phyloP scores from a whole-genome alignment of 2,888 invertebrate species.

The Clusia tigrina region DNA sequence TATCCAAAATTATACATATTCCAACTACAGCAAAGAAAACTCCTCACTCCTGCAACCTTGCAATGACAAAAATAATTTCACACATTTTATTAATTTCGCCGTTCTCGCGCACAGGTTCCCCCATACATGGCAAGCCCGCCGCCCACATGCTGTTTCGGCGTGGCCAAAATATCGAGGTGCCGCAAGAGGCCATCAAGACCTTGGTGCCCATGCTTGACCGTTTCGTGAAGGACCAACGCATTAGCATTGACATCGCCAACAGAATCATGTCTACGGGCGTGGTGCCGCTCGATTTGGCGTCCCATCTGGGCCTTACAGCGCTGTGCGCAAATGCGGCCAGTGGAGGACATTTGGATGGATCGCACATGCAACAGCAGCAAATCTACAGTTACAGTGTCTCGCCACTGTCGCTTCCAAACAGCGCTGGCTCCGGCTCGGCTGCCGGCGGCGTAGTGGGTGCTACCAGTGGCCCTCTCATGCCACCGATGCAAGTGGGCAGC shows the following conservation, averaged over 20 bases:
- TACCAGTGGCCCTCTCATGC: conserved; percentile 34
- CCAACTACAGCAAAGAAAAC: background rate
- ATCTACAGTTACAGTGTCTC: conserved; percentile 60
- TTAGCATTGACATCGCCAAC: conserved; percentile 62
- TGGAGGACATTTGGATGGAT: conserved; percentile 50
- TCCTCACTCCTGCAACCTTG: background rate
- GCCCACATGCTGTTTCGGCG: conserved; percentile 51
- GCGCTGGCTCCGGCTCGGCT: conserved; percentile 26
- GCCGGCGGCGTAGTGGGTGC: conserved; percentile 20
- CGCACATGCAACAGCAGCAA: conserved; percentile 56
- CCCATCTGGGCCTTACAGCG: conserved; percentile 68
- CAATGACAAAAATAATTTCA: background rate
- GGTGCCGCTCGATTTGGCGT: conserved; percentile 66
- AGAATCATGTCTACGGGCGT: conserved; percentile 65
- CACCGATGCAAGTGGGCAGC: conserved; percentile 10
- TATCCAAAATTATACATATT: too few species aligned
- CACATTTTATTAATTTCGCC: background rate
- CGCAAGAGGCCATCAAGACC: conserved; percentile 66
- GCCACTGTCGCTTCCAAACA: conserved; percentile 54
- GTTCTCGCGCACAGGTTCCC: conserved; percentile 66
- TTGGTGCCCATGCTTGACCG: conserved; percentile 65
- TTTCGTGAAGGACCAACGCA: conserved; percentile 64
- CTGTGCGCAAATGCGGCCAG: conserved; percentile 63
- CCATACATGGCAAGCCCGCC: conserved; percentile 67
- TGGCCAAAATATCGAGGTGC: conserved; percentile 60